Evolutionary conservation across 2,797 vertebrate genomes (phyloP).

Genomic region (Hafferia zeledoni): DNA sequence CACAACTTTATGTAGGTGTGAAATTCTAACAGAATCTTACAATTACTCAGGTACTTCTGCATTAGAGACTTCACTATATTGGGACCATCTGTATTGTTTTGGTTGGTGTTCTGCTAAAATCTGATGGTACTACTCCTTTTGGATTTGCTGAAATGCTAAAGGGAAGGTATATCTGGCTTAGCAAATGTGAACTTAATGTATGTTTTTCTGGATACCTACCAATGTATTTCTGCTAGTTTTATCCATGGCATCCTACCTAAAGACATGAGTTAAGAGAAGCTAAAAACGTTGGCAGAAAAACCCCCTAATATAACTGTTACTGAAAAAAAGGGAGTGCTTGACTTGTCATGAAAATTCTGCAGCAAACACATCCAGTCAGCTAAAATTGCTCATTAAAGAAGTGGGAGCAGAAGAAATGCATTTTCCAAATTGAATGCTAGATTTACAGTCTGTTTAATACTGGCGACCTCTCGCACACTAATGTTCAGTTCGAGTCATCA

Average conservation of each 20-base stretch:
- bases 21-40: background rate
- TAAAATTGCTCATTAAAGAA: slow-evolving; percentile 95
- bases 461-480: slow-evolving; percentile 92
- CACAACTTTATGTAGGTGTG: background rate
- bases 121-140: background rate
- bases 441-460: slow-evolving; percentile 97
- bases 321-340: slow-evolving; percentile 58
- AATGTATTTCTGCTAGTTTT: slow-evolving; percentile 21
- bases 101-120: background rate
- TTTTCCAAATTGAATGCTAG: slow-evolving; percentile 98
- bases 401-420: slow-evolving; percentile 90
- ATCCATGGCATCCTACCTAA: background rate
- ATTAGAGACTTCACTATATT: background rate
- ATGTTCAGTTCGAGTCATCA: slow-evolving; percentile 96
- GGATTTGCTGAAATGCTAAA: background rate
- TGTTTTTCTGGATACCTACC: background rate
- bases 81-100: background rate
- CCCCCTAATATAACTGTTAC: background rate
- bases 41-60: background rate
- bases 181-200: background rate
- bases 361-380: slow-evolving; percentile 92
- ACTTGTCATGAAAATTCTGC: slow-evolving; percentile 76
- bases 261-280: background rate
- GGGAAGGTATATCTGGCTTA: background rate
- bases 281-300: slow-evolving; percentile 39